Conservation (phyloP, 2,113 vertebrate species). For the Pardalotus punctatus region DNA sequence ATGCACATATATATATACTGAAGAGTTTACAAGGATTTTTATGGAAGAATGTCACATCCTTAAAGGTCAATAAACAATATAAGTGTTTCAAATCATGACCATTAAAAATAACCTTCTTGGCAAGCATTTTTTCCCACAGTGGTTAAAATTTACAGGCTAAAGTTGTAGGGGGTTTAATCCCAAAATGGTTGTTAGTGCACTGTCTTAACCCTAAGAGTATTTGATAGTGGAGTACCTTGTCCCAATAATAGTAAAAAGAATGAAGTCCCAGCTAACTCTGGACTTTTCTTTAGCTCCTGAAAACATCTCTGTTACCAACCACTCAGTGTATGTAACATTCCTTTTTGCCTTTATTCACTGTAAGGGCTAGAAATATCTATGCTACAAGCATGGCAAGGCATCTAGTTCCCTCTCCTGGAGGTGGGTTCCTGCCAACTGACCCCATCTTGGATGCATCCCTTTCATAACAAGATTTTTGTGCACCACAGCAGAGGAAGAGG, state of each 20-base stretch:
- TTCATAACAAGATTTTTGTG: neutral
- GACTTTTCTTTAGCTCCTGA: neutral
- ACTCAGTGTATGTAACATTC: neutral
- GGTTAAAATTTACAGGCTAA: neutral
- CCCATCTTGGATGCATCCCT: neutral
- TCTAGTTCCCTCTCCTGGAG: neutral
- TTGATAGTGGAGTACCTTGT: neutral
- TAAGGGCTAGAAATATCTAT: neutral
- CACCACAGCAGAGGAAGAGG: neutral
- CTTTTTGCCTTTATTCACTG: neutral
- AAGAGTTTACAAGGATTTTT: constrained; percentile 42
- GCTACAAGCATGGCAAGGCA: neutral
- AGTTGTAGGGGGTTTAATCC: neutral
- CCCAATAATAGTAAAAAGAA: neutral
- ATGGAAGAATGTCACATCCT: constrained; percentile 21
- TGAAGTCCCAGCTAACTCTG: neutral
- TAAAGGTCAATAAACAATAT: constrained; percentile 29
- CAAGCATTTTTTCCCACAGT: neutral
- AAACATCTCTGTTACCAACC: neutral
- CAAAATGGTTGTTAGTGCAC: neutral
- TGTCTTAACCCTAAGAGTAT: neutral
- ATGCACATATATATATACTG: neutral
- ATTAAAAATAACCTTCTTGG: neutral
- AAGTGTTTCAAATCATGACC: neutral
- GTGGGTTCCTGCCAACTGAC: neutral